Conservation (phyloP, 2,113 vertebrate species). For the Solea solea region DNA sequence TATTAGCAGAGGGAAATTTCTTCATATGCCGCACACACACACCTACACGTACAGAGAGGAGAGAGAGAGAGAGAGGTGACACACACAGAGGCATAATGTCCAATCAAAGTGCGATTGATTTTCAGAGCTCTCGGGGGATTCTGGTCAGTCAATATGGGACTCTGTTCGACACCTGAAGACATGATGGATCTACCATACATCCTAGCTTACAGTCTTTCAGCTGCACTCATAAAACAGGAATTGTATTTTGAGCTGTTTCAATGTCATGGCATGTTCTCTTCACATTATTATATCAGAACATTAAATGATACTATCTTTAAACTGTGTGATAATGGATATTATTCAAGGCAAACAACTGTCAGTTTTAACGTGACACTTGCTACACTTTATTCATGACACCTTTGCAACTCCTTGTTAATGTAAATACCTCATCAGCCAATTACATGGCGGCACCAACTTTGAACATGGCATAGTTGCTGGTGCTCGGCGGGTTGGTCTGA, state of each 20-base stretch:
- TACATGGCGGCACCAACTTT: too few species aligned
- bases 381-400: too few species aligned
- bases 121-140: conserved; percentile 62
- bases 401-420: too few species aligned
- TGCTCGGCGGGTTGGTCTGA: too few species aligned
- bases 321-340: too few species aligned
- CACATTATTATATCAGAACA: too few species aligned
- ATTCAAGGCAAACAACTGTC: too few species aligned
- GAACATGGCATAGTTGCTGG: too few species aligned
- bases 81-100: conserved; percentile 50
- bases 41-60: neutral
- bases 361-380: too few species aligned
- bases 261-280: neutral
- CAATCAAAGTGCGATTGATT: conserved; percentile 75
- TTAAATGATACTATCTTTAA: too few species aligned
- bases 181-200: conserved; percentile 66
- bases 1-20: conserved; percentile 27
- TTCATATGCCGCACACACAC: conserved; percentile 24
- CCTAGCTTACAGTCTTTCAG: conserved; percentile 39
- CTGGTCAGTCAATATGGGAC: conserved; percentile 66
- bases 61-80: conserved; percentile 3
- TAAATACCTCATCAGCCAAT: too few species aligned
- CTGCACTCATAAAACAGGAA: conserved; percentile 1
- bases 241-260: neutral
- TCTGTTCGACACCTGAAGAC: conserved; percentile 74